phyloP scores from a whole-genome alignment of 2,888 invertebrate genomes.

The Auanema sp. region DNA sequence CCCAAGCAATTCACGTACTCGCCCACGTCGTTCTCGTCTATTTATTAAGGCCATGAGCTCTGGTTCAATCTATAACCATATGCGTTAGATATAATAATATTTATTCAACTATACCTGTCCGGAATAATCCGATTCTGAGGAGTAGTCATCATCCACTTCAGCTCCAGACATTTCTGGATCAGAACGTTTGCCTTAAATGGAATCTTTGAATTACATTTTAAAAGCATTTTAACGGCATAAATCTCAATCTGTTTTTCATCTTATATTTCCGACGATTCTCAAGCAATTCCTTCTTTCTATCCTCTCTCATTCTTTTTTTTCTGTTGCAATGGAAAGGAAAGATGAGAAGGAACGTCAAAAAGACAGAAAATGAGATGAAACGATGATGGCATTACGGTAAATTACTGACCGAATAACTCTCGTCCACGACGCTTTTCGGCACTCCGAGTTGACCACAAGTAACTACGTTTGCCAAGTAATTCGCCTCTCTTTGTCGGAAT shows the following conservation, averaged over 20 bases:
- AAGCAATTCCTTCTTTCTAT: neutral
- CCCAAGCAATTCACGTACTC: constrained; percentile 18
- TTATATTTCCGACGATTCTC: neutral
- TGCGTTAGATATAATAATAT: neutral
- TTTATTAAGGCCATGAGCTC: constrained; percentile 2
- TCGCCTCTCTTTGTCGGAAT: constrained; percentile 11
- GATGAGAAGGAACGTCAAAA: neutral
- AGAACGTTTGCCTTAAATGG: constrained; percentile 16
- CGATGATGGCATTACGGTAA: neutral
- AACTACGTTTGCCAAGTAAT: constrained; percentile 15
- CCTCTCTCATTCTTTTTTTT: neutral
- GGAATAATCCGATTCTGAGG: neutral
- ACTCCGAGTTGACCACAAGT: too few species aligned
- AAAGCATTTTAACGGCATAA: neutral
- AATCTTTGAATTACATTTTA: constrained; percentile 1
- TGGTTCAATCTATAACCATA: neutral
- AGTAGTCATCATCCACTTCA: neutral
- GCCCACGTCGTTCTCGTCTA: constrained; percentile 15
- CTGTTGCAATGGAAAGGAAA: neutral
- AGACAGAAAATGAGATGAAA: neutral
- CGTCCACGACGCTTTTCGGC: constrained; percentile 13
- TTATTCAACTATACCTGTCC: neutral
- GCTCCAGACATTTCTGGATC: neutral
- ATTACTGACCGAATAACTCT: constrained; percentile 17
- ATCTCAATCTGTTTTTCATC: neutral